Base-by-base conservation (phyloP, 2,888 invertebrate genomes). In the Lithophane leautieri region DNA sequence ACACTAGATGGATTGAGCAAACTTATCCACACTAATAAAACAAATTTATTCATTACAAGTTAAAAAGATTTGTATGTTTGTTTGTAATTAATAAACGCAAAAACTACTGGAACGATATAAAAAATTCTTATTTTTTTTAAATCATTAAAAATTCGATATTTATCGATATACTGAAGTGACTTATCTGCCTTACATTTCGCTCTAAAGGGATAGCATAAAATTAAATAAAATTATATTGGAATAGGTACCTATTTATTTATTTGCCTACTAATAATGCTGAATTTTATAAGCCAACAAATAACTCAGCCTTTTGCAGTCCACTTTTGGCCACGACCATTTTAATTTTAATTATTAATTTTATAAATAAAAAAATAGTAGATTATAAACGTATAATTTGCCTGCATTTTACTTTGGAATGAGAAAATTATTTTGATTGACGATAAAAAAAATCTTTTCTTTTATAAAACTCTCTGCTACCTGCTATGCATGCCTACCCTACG, bases 181-280 rank as follows among this genome's bases (percentile, higher is more conserved):
- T 79, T 67, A 78, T n/a, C 66, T 62, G 70, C 40, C 66, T 83
- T 66, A 50, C 1, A 50, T 42, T 25, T 60, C 4, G 4, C 9
- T 22, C 28, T 25, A 42, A 65, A 54, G 6, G 19, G 0, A 28
- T 42, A 22, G n/a, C 12, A 44, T 56, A 19, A 8, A 9, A 50
- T 50, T 50, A 50, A 25, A 56, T 40, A 1, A 1, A 28, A 47
- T 28, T 44, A 3, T 52, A 73, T 58, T 40, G 47, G 22, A n/a
- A 28, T 25, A n/a, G n/a, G n/a, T n/a, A n/a, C n/a, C n/a, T n/a
- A 56, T 52, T 44, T 77, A 77, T 56, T 28, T 82, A 63, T 58
- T 78, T 58, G 65, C 1, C 19, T 44, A 58, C 42, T 77, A 62
- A 68, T 40, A 19, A 40, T 34, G 54, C 67, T n/a, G 8, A 25